Evolutionary conservation across 2,797 vertebrate species (phyloP), one percentile per base, ranked within the genome.

Genomic region (Decapterus maruadsi): DNA sequence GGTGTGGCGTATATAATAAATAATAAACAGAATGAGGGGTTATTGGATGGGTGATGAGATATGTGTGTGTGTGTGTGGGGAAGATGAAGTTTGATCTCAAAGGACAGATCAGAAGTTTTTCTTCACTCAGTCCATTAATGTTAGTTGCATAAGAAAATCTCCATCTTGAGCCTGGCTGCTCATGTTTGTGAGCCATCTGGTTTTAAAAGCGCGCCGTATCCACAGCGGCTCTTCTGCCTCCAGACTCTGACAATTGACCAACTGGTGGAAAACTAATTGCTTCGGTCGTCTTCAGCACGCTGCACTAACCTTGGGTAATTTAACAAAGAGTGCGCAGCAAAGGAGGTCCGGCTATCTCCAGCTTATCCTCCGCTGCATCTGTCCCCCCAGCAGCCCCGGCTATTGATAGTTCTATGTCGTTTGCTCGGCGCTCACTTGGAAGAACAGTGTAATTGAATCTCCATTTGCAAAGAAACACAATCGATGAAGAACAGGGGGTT

Each of bases 261-360:
- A 90, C 90, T 86, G 84, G 81, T 83, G 79, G 75, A 87, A 89
- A 92, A 92, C 79, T 86, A 93, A 94, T 92, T 90, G 88, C 91
- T 75, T 87, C 69, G 75, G 80, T 81, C 63, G 70, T 82, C 87
- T 89, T 87, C 69, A 74, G 77, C 83, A 81, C 50, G 70, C 83
- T 60, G 77, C 78, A 82, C 86, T 92, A 92, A 93, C 87, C 88
- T 77, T 76, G 75, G 85, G 85, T 92, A 88, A 93, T 90, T 92
- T 89, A 89, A 88, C 88, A 80, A 81, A 84, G 75, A 81, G 77
- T 72, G 78, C 81, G 81, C 80, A 73, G 75, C 77, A 56, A 77
- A 78, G 80, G 78, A 74, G 80, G 80, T 66, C 70, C 53, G 19
- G 71, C 80, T 80, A 68, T 81, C 83, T 60, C 10, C 31, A 34